phyloP scores from a whole-genome alignment of 2,113 vertebrate genomes.

The Datnioides undecimradiatus region DNA sequence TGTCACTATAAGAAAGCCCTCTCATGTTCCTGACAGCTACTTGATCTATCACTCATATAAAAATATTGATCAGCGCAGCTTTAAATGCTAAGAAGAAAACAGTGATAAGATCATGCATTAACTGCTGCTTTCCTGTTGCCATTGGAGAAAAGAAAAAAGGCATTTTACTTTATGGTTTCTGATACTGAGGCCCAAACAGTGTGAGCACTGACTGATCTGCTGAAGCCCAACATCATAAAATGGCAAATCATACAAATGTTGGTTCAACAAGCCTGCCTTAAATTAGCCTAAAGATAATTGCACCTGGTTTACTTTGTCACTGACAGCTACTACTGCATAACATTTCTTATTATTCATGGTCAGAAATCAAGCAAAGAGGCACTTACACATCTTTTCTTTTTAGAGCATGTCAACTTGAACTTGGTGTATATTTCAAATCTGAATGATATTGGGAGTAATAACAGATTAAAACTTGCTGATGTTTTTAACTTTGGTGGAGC shows the following conservation, averaged over 20 bases:
- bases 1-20: not conserved
- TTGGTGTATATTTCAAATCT: too few relatives aligned
- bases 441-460: too few relatives aligned
- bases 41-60: slow-evolving; percentile 17
- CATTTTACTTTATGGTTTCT: not conserved
- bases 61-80: slow-evolving; percentile 21
- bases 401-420: not conserved
- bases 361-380: not conserved
- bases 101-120: not conserved
- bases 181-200: not conserved
- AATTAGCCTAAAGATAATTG: not conserved
- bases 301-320: not conserved
- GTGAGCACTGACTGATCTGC: not conserved
- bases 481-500: too few relatives aligned
- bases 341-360: too few relatives aligned
- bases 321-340: slow-evolving; percentile 1
- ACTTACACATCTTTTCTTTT: not conserved
- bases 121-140: not conserved
- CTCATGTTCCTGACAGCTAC: slow-evolving; percentile 15
- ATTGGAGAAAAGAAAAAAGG: not conserved
- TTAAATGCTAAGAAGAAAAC: slow-evolving; percentile 19
- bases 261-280: not conserved
- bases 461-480: too few relatives aligned
- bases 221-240: not conserved
- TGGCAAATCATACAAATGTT: not conserved